These are phyloP conservation scores for Hypena proboscidalis DNA, from an alignment of 2,888 invertebrate species.

Conservation along the genomic window DNA sequence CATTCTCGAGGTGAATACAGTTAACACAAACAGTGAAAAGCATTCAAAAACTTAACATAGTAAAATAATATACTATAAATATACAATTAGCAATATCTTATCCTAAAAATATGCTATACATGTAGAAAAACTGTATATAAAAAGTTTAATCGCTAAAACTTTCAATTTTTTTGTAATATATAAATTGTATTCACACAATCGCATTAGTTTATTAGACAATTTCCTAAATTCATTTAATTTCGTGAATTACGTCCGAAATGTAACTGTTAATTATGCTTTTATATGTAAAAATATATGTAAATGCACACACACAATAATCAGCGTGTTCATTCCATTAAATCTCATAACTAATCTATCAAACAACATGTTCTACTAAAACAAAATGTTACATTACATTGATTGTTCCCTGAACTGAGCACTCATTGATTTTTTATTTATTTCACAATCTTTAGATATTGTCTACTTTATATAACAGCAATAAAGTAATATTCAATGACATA, in stretches of 20 bases:
- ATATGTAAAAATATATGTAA: conserved; percentile 38
- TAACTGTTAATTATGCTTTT: conserved; percentile 43
- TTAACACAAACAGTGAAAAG: conserved; percentile 51
- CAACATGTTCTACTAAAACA: too few species aligned
- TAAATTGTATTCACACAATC: conserved; percentile 52
- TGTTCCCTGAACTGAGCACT: conserved; percentile 75
- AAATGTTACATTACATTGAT: conserved; percentile 38
- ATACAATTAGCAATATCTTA: conserved; percentile 70
- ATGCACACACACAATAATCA: conserved; percentile 34
- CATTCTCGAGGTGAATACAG: conserved; percentile 1
- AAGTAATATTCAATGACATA: too few species aligned
- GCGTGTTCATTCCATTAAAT: conserved; percentile 46
- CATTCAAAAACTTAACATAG: conserved; percentile 54
- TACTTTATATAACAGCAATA: conserved; percentile 10
- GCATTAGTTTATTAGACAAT: conserved; percentile 30
- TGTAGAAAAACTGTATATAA: conserved; percentile 70
- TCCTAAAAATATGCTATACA: conserved; percentile 66
- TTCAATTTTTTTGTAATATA: conserved; percentile 43
- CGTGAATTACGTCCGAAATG: conserved; percentile 36
- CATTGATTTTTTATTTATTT: conserved; percentile 42
- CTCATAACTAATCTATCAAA: conserved; percentile 38
- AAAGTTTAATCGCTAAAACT: conserved; percentile 54
- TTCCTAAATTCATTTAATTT: conserved; percentile 38
- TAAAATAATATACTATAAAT: conserved; percentile 61
- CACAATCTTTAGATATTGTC: conserved; percentile 49